Conservation (phyloP, 2,797 vertebrate species). For the Semaprochilodus insignis region DNA sequence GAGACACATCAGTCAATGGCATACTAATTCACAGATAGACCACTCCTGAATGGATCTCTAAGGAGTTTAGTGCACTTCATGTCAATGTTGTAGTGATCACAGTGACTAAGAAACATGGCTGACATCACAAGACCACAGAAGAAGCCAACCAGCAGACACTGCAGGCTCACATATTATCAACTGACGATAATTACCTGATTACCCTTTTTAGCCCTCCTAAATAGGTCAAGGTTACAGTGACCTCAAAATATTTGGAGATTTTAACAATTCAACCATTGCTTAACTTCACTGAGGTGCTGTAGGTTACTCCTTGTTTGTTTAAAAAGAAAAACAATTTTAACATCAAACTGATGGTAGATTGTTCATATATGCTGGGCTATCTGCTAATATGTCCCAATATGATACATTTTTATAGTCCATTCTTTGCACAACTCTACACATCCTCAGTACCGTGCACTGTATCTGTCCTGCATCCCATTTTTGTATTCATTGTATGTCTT, state of each 20-base stretch:
- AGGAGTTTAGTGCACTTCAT: too few relatives aligned
- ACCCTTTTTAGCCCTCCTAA: too few relatives aligned
- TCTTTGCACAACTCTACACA: too few relatives aligned
- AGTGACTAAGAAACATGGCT: slow-evolving; percentile 9
- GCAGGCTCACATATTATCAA: not conserved
- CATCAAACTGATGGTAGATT: not conserved
- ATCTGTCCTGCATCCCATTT: too few relatives aligned
- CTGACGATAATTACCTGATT: not conserved
- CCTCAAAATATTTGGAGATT: not conserved
- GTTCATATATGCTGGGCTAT: too few relatives aligned
- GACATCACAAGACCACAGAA: not conserved
- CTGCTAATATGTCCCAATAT: too few relatives aligned
- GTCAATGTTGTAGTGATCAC: not conserved
- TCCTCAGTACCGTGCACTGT: too few relatives aligned
- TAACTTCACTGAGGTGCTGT: too few relatives aligned
- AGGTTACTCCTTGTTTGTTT: not conserved
- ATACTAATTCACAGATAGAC: not conserved
- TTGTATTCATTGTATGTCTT: too few relatives aligned
- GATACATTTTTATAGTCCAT: too few relatives aligned
- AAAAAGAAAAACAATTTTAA: not conserved
- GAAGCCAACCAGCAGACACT: not conserved
- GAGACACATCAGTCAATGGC: not conserved
- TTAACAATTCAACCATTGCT: too few relatives aligned
- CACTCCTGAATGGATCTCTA: too few relatives aligned
- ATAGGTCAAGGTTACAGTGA: not conserved